Percentiles rank a stretch among this genome's conserved stretches.
These are phyloP conservation scores for Nilaparvata lugens DNA, from an alignment of 1,140 invertebrate species.

Conservation along the genomic window DNA sequence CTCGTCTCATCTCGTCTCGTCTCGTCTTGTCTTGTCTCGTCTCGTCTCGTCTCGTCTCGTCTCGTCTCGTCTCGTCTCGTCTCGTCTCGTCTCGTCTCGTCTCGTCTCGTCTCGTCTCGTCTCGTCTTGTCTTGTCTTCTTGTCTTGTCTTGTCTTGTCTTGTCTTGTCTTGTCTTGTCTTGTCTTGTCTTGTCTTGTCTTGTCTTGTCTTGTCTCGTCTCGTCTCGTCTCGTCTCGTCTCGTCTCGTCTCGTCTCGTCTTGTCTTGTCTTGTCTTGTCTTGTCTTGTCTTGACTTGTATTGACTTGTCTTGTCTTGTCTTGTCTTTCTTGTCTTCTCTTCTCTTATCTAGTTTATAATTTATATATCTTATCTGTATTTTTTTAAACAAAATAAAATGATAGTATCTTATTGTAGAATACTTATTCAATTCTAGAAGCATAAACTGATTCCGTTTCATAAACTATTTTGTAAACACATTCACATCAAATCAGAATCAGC, in stretches of 20 bases:
- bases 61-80: not conserved
- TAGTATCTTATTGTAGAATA: no score
- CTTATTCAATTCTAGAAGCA: no score
- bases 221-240: not conserved
- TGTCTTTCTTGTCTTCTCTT: no score
- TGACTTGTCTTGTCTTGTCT: no score
- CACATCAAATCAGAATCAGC: no score
- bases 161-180: not conserved
- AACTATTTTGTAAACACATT: no score
- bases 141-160: not conserved
- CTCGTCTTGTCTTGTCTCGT: constrained; percentile 3
- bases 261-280: not conserved
- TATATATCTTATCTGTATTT: no score
- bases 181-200: not conserved
- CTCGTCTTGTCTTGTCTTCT: no score
- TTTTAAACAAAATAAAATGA: no score
- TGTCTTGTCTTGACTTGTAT: not conserved
- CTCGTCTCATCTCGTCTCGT: constrained; percentile 7
- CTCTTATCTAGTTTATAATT: no score
- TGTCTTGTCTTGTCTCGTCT: constrained; percentile 6
- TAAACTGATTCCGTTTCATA: no score
- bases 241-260: not conserved
- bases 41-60: constrained; percentile 1
- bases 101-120: not conserved
- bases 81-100: not conserved